Evolutionary conservation across 2,113 vertebrate species (phyloP), one percentile per base, ranked within the genome.

Genomic region (Sphaerodactylus townsendi): DNA sequence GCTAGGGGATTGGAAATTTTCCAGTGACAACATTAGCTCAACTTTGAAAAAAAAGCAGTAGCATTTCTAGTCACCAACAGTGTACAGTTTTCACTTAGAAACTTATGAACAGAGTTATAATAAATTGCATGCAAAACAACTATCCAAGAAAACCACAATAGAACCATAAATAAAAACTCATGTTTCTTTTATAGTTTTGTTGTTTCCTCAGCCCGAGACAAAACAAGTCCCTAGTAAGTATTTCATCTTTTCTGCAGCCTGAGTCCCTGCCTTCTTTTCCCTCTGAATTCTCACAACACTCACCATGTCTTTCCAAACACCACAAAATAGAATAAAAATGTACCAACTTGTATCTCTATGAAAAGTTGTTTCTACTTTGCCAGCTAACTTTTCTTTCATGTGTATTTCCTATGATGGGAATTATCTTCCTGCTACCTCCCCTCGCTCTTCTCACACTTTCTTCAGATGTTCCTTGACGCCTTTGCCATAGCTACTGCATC

Each of bases 141-240:
- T 35, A n/a, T 25, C 76, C 50, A 77, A 84, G 81, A 64, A 4
- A 23, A 68, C 70, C 72, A 88, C 77, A 75, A 56, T 17, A 79
- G 81, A 90, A 89, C 83, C 77, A 70, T 48, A 89, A 84, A 82
- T 82, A 21, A 33, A 30, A 70, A 85, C 5, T 66, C 78, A 7
- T 74, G 73, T 35, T 82, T 85, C 35, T 71, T 62, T 71, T 50
- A 41, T 77, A n/a, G 62, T 13, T 77, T 19, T 81, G 1, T 70
- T 41, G 79, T 44, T 86, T 85, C 11, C 39, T 28, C 68, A 25
- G 30, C 37, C 78, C 71, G 30, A 37, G 9, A 7, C 28, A 78
- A 46, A 84, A 35, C 11, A 44, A 28, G 53, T 77, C 13, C 19
- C 30, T 59, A 62, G 9, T 71, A 70, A n/a, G 10, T 48, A 25